Conservation (phyloP, 2,797 vertebrate genomes). For the Epinephelus coioides region DNA sequence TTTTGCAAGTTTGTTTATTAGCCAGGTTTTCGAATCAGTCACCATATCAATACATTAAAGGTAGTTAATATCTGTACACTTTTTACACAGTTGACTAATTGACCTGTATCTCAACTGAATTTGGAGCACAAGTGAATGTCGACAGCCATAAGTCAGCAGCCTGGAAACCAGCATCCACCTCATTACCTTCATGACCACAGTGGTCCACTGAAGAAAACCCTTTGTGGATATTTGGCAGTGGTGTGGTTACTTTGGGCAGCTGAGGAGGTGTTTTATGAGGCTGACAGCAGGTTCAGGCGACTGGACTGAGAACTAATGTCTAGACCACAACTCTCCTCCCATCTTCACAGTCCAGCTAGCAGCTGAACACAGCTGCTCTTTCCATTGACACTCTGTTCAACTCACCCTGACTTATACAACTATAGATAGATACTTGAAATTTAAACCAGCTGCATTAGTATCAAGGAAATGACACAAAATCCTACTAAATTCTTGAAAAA, state of each 20-base stretch:
- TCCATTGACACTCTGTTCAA: constrained; percentile 24
- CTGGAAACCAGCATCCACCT: constrained; percentile 22
- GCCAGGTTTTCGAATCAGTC: background rate
- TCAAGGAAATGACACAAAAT: background rate
- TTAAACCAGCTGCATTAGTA: background rate
- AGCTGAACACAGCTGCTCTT: constrained; percentile 40
- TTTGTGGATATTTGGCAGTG: constrained; percentile 49
- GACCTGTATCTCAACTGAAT: background rate
- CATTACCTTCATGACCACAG: constrained; percentile 36
- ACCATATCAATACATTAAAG: background rate
- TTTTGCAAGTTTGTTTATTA: too few species aligned
- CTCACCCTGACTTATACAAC: background rate
- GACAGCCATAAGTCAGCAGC: constrained; percentile 15
- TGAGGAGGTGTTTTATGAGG: constrained; percentile 58
- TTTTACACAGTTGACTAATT: background rate
- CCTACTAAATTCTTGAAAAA: background rate
- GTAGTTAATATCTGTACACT: background rate
- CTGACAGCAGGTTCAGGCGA: constrained; percentile 36
- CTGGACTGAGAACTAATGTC: constrained; percentile 45
- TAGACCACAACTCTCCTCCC: constrained; percentile 38
- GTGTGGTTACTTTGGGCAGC: constrained; percentile 11
- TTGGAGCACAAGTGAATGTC: background rate
- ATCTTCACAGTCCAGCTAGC: constrained; percentile 10
- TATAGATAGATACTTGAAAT: background rate
- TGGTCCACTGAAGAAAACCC: constrained; percentile 5